phyloP scores from a whole-genome alignment of 2,888 invertebrate species.

The Biston betularia region DNA sequence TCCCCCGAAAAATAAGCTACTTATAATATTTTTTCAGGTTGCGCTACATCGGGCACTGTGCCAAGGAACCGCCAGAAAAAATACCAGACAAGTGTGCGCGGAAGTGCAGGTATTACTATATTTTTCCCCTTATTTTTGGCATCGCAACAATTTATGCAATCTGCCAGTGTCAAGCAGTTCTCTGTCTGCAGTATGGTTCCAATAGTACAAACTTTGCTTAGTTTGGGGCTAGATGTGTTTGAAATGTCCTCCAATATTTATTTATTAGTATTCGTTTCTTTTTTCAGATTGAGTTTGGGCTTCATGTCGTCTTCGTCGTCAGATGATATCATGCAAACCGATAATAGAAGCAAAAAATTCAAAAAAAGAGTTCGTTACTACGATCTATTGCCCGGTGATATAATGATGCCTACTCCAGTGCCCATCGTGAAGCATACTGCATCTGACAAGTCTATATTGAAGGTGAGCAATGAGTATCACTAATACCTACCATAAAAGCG shows the following conservation, averaged over 20 bases:
- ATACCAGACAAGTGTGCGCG: constrained; percentile 33
- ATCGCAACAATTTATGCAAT: neutral
- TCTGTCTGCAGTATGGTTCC: too few relatives aligned
- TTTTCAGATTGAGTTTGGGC: constrained; percentile 46
- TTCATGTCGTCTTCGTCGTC: constrained; percentile 55
- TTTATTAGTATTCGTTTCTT: neutral
- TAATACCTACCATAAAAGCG: too few relatives aligned
- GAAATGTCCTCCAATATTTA: too few relatives aligned
- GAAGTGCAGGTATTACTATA: constrained; percentile 4
- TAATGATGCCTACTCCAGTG: constrained; percentile 63
- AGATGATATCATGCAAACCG: constrained; percentile 45
- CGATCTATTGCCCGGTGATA: constrained; percentile 65
- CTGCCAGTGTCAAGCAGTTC: neutral
- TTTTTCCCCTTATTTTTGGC: neutral
- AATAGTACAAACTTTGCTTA: too few relatives aligned
- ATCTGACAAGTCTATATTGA: constrained; percentile 70
- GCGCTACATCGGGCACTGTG: constrained; percentile 73
- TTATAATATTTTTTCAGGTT: constrained; percentile 61
- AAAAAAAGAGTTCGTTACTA: constrained; percentile 69
- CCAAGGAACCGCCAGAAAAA: constrained; percentile 53
- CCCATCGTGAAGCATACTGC: constrained; percentile 67
- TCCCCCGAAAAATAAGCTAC: too few relatives aligned
- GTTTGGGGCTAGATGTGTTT: too few relatives aligned
- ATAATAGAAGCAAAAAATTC: neutral
- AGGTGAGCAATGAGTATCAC: constrained; percentile 56